These are phyloP conservation scores for Erannis defoliaria DNA, from an alignment of 2,888 invertebrate genomes.

Conservation along the genomic window DNA sequence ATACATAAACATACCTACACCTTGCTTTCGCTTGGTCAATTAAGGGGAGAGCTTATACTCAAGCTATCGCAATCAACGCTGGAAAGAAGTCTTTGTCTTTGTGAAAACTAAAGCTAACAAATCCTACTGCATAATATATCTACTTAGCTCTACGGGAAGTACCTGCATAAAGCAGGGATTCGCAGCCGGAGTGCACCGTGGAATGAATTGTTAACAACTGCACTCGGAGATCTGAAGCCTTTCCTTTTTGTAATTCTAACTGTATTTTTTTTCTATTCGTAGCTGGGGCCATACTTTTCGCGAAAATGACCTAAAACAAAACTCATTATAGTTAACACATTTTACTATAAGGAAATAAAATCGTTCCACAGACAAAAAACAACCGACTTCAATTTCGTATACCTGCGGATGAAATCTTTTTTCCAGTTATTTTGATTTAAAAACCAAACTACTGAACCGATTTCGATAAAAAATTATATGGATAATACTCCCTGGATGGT, in stretches of 20 bases:
- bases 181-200: slow-evolving; percentile 25
- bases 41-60: too few species aligned
- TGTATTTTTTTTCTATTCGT: background rate
- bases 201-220: slow-evolving; percentile 37
- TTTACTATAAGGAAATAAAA: too few species aligned
- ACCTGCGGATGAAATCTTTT: too few species aligned
- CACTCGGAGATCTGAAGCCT: slow-evolving; percentile 16
- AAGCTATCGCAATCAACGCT: background rate
- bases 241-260: slow-evolving; percentile 11
- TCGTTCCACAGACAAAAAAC: too few species aligned
- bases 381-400: too few species aligned
- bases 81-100: background rate
- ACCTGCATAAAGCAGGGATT: slow-evolving; percentile 18
- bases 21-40: too few species aligned
- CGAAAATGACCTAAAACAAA: background rate
- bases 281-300: background rate
- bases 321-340: too few species aligned
- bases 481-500: too few species aligned
- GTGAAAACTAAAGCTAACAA: background rate
- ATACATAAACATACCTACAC: too few species aligned
- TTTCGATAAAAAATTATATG: too few species aligned
- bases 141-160: slow-evolving; percentile 11
- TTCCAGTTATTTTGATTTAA: too few species aligned
- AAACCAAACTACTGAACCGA: too few species aligned
- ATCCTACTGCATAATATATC: slow-evolving; percentile 13